Base-by-base conservation (phyloP, 2,113 vertebrate genomes). In the Nothocercus nigrocapillus region DNA sequence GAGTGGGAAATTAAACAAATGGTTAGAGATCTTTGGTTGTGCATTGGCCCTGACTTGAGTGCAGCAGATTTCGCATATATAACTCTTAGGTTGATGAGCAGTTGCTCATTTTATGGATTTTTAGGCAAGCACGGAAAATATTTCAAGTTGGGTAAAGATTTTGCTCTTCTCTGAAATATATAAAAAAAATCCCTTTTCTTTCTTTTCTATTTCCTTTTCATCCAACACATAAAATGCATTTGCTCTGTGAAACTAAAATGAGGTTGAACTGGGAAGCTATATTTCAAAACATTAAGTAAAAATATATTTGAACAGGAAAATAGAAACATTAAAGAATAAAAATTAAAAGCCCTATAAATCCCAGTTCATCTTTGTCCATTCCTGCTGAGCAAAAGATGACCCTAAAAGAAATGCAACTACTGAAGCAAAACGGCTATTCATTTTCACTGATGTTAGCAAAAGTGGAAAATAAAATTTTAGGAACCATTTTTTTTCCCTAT, bases 291-390 rank as follows among this genome's bases (percentile, higher is more conserved):
- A 85, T 81, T 63, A 90, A 68, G 83, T 77, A 95, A 85, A 88
- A 95, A 82, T 89, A 24, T 89, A 91, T 86, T 74, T 91, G 84
- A 92, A 81, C 82, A 91, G 77, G 92, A 94, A 94, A 95, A 95
- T 83, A 93, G 88, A 82, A 97, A 84, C 79, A 91, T 89, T 83
- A 85, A 87, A 88, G 93, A 95, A 78, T 79, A 62, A 77, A 85
- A 91, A 94, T 87, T 70, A 94, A 83, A 92, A 94, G 75, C 49
- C 38, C 47, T 47, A 85, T 85, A 94, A 90, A 74, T 96, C 90
- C 69, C 32, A 66, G 38, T 82, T 96, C 82, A 88, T 96, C 79
- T 73, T 83, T 94, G 75, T 84, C 78, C 56, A 36, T 67, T 96
- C 68, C 62, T 89, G 45, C 84, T 76, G 13, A 91, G 73, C 81